Evolutionary conservation across 2,888 invertebrate species (phyloP), one percentile per base, ranked within the genome.

Genomic region (Parnassius glacialis): DNA sequence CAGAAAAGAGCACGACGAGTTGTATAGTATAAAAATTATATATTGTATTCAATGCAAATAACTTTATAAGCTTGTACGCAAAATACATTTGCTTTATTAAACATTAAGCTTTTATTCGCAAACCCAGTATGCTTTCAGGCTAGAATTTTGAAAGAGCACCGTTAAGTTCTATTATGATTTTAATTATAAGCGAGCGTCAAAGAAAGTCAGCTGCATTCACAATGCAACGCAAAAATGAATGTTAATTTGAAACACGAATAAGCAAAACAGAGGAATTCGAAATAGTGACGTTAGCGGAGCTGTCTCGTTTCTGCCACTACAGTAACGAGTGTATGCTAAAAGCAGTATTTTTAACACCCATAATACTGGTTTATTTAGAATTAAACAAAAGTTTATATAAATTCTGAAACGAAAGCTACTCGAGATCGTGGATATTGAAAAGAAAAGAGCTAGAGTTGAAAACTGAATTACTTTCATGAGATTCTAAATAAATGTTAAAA

Each of bases 141-240:
- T 25, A 44, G 10, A 44, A 60, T 34, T 51, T 60, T 43, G 34
- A 53, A 44, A 12, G 13, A 52, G 44, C 16, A 13, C 9, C 13
- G 20, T 44, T 44, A 43, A 52, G 43, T 20, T 51, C 44, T 34
- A 56, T 61, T 45, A 16, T 45, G 41, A 44, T 61, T 55, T 56
- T 61, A 51, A 50, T 55, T 61, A 41, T 41, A 44, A 44, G 44
- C 44, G 43, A 56, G 51, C 51, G 43, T 44, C 55, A 55, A 61
- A 56, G 41, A 34, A 56, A 44, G 20, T 61, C 25, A 12, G 47
- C 13, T 41, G 41, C 47, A 43, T 25, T 41, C 50, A 48, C 13
- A n/a, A 42, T 50, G 41, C 45, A 11, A 3, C 50, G 55, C 10
- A 16, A 25, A 43, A 56, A 61, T n/a, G 20, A 50, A 56, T 52